Evolutionary conservation across 2,113 vertebrate genomes (phyloP), one percentile per base, ranked within the genome.

Genomic region (Istiophorus platypterus): DNA sequence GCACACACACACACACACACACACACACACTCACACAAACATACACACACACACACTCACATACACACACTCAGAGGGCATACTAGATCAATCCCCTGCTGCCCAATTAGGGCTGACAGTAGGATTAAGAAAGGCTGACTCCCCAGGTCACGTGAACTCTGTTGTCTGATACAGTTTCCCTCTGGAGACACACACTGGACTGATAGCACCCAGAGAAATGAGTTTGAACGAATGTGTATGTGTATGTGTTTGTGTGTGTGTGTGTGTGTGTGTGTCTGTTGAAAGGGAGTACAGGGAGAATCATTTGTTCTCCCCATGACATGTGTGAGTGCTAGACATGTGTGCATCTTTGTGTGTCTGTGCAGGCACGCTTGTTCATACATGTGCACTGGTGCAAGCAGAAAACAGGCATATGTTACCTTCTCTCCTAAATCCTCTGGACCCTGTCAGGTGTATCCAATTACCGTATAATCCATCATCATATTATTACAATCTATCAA

Each of bases 101-200:
- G 89, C 77, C 90, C 92, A 95, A 95, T 95, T 95, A 93, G 88
- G 88, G 76, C 81, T 93, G 93, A 93, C 94, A 94, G 93, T 83
- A 82, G 93, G 91, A 95, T 94, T 94, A 94, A 90, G 88, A 80
- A 75, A 85, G 86, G 82, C 80, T 91, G 88, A 91, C 92, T 94
- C 89, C 88, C 88, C 83, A 26, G 89, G 90, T 93, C 92, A 93
- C 80, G 70, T 94, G 93, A 93, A 81, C 89, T 82, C 82, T 77
- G 88, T 91, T 93, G 87, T 93, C 88, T 91, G 92, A 93, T 93
- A 92, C 84, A 88, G 89, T 88, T 91, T 89, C 84, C 72, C 90
- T 89, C 88, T 80, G 81, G 90, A 93, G 87, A 83, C 81, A 76
- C 89, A 88, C 80, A 80, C 73, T 49, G 79, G 47, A 72, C 85